Percentiles rank a stretch among this genome's conserved stretches.
phyloP scores from a whole-genome alignment of 1,140 invertebrate species.

The Apis cerana region DNA sequence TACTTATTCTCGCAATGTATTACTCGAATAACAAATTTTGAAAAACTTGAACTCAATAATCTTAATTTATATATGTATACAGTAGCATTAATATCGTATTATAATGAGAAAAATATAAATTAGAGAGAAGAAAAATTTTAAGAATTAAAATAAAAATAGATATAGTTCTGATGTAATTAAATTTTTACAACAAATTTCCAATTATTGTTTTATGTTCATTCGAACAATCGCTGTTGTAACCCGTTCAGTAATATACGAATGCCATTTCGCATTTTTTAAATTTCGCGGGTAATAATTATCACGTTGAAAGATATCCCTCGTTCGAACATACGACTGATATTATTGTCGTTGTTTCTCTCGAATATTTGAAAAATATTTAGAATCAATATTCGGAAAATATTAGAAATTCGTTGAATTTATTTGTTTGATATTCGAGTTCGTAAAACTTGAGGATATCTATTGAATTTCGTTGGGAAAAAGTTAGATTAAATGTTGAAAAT shows the following conservation, averaged over 20 bases:
- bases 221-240: not conserved
- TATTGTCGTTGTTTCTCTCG: not conserved
- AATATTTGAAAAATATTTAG: not conserved
- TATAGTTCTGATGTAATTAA: slow-evolving; percentile 4
- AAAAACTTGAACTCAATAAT: too few relatives aligned
- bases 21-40: not conserved
- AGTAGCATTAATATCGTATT: too few relatives aligned
- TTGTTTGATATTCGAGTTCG: not conserved
- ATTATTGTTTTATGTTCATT: not conserved
- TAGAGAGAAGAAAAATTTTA: too few relatives aligned
- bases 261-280: not conserved
- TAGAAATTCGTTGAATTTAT: not conserved
- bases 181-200: not conserved
- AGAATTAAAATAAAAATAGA: not conserved
- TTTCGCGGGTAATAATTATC: not conserved
- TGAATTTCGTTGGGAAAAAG: not conserved
- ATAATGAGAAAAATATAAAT: too few relatives aligned
- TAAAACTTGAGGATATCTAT: not conserved
- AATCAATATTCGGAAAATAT: too few relatives aligned
- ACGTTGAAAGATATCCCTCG: not conserved
- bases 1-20: not conserved
- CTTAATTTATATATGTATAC: too few relatives aligned
- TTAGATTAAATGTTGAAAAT: not conserved
- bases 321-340: not conserved
- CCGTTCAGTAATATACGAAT: not conserved